Conservation (phyloP, 2,113 vertebrate species). For the Desmodus rotundus region DNA sequence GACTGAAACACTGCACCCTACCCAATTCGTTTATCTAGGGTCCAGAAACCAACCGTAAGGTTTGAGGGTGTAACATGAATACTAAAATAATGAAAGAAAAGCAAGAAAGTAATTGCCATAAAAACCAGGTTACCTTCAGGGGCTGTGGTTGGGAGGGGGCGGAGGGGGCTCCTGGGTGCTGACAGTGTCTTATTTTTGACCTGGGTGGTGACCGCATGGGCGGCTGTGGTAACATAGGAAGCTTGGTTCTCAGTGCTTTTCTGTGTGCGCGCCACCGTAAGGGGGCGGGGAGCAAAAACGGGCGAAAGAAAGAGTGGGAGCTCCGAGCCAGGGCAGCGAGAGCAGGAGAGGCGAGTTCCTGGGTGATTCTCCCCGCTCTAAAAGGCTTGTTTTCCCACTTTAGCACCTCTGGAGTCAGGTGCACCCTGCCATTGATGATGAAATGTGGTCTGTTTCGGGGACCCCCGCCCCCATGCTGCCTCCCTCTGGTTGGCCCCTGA, state of each 20-base stretch:
- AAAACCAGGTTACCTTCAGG: background rate
- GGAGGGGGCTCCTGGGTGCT: background rate
- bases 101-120: background rate
- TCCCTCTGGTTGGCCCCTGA: background rate
- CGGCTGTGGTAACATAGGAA: background rate
- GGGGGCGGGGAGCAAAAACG: background rate
- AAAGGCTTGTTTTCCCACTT: background rate
- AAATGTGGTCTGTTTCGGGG: background rate
- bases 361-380: background rate
- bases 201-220: background rate
- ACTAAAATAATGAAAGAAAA: background rate
- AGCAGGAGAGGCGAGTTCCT: background rate
- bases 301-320: background rate
- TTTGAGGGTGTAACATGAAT: background rate
- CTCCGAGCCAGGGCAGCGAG: background rate
- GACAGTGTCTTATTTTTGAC: background rate
- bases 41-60: background rate
- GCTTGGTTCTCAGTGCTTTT: background rate
- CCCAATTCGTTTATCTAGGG: background rate
- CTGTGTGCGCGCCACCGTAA: background rate
- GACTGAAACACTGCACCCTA: background rate
- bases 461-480: background rate
- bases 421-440: background rate
- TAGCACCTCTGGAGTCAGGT: background rate
- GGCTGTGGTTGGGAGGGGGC: background rate